Evolutionary conservation across 1,140 invertebrate species (phyloP).

Genomic region (Magallana gigas): DNA sequence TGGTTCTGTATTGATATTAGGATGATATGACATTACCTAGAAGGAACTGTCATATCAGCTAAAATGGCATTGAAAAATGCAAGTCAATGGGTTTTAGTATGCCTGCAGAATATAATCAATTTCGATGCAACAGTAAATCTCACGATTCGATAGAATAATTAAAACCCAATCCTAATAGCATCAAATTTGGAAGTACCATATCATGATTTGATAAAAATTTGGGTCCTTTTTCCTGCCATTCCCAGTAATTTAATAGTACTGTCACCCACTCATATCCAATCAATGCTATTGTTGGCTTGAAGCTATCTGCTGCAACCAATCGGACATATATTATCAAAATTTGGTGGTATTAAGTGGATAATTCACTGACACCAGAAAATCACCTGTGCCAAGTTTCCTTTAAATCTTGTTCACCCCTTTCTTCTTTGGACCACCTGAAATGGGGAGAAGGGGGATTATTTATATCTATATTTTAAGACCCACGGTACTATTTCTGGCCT

Average conservation of each 20-base stretch:
- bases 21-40: background rate
- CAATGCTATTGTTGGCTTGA: background rate
- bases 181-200: background rate
- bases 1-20: too few species aligned
- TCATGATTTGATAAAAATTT: too few species aligned
- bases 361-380: conserved; percentile 6
- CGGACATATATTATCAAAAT: background rate
- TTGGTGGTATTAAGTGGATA: background rate
- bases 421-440: background rate
- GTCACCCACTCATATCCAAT: background rate
- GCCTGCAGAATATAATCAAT: too few species aligned
- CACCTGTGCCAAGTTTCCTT: background rate
- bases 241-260: background rate
- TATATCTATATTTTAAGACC: conserved; percentile 12
- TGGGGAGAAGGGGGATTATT: background rate
- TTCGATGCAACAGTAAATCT: too few species aligned
- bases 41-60: background rate
- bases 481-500: background rate
- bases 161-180: background rate
- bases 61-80: background rate
- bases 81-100: too few species aligned
- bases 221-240: background rate
- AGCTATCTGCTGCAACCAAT: background rate
- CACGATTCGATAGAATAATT: background rate
- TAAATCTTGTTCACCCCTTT: background rate